phyloP scores from a whole-genome alignment of 2,113 vertebrate genomes.

The Gallinago undulata region DNA sequence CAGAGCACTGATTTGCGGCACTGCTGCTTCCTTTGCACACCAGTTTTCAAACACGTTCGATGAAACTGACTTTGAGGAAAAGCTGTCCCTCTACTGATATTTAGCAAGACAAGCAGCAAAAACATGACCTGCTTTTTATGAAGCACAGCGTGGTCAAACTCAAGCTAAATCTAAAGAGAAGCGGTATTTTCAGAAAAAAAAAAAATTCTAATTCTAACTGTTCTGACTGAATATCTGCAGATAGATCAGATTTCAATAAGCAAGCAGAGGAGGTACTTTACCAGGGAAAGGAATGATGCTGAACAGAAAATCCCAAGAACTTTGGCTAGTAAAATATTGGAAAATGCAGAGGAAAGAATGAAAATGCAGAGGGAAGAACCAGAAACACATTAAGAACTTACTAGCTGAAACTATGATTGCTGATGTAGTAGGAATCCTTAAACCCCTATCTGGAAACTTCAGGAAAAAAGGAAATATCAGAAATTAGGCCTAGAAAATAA shows the following conservation, averaged over 20 bases:
- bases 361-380: background rate
- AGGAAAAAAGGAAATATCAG: background rate
- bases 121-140: background rate
- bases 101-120: background rate
- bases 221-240: background rate
- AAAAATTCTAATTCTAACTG: background rate
- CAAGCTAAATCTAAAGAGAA: background rate
- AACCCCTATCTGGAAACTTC: background rate
- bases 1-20: background rate
- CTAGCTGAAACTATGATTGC: background rate
- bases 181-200: background rate
- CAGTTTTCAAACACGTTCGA: background rate
- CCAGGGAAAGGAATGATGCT: background rate
- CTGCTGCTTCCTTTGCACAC: fast-evolving
- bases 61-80: background rate
- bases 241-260: background rate
- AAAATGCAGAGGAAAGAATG: background rate
- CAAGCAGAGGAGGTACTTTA: background rate
- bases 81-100: background rate
- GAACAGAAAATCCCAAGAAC: background rate
- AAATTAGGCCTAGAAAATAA: background rate
- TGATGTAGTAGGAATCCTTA: background rate
- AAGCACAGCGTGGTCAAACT: background rate
- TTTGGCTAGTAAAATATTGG: background rate
- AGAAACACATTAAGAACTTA: background rate